Evolutionary conservation across 2,888 invertebrate genomes (phyloP).

Genomic region (Erynnis tages): DNA sequence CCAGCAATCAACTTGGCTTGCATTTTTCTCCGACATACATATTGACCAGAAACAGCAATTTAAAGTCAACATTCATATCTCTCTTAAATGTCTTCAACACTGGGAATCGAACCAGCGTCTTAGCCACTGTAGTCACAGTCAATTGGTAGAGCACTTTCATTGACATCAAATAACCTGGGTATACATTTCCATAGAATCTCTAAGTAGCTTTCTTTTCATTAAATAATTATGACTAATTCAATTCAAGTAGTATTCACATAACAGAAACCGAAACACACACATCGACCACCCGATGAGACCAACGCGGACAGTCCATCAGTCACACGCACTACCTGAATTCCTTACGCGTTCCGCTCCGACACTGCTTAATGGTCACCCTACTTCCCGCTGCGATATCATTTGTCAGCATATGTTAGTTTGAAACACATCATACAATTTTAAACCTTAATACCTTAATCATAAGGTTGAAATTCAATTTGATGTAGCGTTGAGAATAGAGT

Average conservation of each 20-base stretch:
- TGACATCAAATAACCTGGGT: too few relatives aligned
- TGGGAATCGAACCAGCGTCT: too few relatives aligned
- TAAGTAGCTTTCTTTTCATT: too few relatives aligned
- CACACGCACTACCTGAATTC: constrained; percentile 62
- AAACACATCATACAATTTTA: not conserved
- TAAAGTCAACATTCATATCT: too few relatives aligned
- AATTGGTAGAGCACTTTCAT: too few relatives aligned
- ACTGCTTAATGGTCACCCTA: constrained; percentile 57
- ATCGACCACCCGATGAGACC: constrained; percentile 41
- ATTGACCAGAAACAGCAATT: too few relatives aligned
- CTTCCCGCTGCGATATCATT: constrained; percentile 63
- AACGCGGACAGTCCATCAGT: constrained; percentile 56
- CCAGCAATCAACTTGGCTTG: too few relatives aligned
- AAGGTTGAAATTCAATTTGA: not conserved
- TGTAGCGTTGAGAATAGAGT: not conserved
- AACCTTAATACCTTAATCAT: not conserved
- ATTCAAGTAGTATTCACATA: not conserved
- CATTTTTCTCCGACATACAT: too few relatives aligned
- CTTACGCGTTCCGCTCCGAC: constrained; percentile 54
- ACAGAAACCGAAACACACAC: constrained; percentile 15
- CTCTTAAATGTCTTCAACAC: too few relatives aligned
- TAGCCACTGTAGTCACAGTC: too few relatives aligned
- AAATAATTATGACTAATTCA: not conserved
- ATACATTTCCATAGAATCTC: too few relatives aligned
- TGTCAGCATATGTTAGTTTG: constrained; percentile 48